A percentile compares a stretch with the other conserved stretches of the same genome.
Evolutionary conservation across 1,140 invertebrate species (phyloP).

Genomic region (Euura lappo): DNA sequence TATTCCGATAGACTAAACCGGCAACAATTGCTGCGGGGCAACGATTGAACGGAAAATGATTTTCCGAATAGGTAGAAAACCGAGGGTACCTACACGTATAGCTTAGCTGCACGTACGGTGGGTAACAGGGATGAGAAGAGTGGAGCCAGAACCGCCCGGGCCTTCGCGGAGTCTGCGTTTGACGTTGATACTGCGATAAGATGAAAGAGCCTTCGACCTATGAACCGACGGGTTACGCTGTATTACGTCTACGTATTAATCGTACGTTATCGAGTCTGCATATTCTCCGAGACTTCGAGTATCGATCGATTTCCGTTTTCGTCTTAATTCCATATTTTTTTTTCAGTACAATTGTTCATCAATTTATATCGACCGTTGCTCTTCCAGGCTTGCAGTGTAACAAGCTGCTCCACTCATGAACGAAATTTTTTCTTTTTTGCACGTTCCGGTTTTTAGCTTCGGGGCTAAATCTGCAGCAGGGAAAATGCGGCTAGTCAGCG

Average conservation of each 20-base stretch:
- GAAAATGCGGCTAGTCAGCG: background rate
- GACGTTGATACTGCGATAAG: conserved; percentile 62
- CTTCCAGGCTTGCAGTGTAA: background rate
- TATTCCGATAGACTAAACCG: too few species aligned
- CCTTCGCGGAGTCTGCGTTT: conserved; percentile 48
- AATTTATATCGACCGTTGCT: background rate
- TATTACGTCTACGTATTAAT: background rate
- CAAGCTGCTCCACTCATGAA: too few species aligned
- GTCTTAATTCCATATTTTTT: too few species aligned
- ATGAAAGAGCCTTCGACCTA: conserved; percentile 58
- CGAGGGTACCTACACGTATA: too few species aligned
- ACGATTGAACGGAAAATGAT: too few species aligned
- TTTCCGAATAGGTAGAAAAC: too few species aligned
- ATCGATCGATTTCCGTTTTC: background rate
- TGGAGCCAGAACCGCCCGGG: conserved; percentile 32
- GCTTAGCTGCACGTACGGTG: conserved; percentile 30
- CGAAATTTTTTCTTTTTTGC: background rate
- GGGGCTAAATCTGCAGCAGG: background rate
- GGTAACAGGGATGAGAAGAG: conserved; percentile 18
- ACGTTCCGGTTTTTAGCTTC: background rate
- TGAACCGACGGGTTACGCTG: conserved; percentile 42
- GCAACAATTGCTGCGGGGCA: too few species aligned
- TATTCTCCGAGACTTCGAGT: background rate
- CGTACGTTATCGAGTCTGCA: background rate
- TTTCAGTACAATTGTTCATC: background rate